phyloP scores from a whole-genome alignment of 2,797 vertebrate genomes.

The Pelochelys cantorii region DNA sequence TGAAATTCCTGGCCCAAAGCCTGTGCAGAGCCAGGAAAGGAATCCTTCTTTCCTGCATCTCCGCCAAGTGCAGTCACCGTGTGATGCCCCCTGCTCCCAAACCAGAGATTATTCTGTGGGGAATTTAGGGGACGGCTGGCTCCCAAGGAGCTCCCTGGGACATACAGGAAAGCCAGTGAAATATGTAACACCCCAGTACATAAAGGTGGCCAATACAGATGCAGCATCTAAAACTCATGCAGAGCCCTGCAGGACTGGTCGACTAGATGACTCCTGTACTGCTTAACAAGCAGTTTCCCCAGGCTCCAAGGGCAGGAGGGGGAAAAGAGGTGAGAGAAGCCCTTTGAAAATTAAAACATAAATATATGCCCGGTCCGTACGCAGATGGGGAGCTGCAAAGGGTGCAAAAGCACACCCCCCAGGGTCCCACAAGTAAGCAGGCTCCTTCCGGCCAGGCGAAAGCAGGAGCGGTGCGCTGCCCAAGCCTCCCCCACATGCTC shows the following conservation, averaged over 20 bases:
- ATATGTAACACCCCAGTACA: neutral
- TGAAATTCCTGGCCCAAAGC: neutral
- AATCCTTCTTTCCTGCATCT: neutral
- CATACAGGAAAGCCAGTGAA: neutral
- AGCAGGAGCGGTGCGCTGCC: too few species aligned
- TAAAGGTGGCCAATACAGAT: neutral
- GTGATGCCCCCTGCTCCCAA: neutral
- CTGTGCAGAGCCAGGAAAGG: neutral
- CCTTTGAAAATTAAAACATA: neutral
- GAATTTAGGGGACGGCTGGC: neutral
- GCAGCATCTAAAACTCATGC: neutral
- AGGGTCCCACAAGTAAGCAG: too few species aligned
- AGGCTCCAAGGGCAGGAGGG: neutral
- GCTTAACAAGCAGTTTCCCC: neutral
- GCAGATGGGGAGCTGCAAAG: too few species aligned
- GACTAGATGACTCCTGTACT: neutral
- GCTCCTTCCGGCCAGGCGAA: too few species aligned
- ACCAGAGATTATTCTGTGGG: neutral
- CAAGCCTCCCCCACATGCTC: too few species aligned
- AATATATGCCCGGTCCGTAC: too few species aligned
- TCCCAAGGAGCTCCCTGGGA: neutral
- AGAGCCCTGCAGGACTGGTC: neutral
- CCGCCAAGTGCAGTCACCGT: fast-evolving
- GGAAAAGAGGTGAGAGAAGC: neutral
- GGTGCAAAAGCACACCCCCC: too few species aligned